Evolutionary conservation across 2,113 vertebrate genomes (phyloP).

Genomic region (Damaliscus lunatus): DNA sequence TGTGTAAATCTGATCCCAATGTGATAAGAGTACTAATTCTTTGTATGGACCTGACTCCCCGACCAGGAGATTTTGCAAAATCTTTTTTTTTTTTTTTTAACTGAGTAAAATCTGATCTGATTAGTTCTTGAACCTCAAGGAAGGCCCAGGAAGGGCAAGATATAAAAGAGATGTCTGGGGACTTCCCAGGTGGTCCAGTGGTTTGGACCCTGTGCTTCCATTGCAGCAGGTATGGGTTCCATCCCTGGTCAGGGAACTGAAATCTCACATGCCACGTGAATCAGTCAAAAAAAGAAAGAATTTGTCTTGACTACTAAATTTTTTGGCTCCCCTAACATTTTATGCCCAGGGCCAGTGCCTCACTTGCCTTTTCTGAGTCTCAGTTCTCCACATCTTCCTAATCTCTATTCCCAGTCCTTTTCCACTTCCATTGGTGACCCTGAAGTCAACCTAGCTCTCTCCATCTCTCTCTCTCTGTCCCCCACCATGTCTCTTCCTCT

Average conservation of each 20-base stretch:
- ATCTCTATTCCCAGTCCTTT: background rate
- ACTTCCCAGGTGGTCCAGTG: background rate
- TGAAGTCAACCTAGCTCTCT: background rate
- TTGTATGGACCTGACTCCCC: background rate
- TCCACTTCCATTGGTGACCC: background rate
- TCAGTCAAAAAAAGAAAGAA: background rate
- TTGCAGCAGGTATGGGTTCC: background rate
- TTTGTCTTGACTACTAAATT: background rate
- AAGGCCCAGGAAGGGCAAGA: background rate
- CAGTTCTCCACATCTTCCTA: background rate
- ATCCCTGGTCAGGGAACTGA: background rate
- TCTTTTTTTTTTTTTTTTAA: background rate
- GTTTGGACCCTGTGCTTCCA: background rate
- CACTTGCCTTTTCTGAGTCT: background rate
- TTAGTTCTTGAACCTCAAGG: slow-evolving; percentile 1
- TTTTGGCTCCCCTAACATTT: background rate
- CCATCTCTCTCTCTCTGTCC: background rate
- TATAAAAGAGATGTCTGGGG: background rate
- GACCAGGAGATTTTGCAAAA: background rate
- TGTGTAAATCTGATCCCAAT: background rate
- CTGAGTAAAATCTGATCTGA: background rate
- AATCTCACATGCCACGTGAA: background rate
- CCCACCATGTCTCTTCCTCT: background rate
- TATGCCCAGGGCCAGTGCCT: background rate
- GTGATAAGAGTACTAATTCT: background rate